These are phyloP conservation scores for Acanthosepion pharaonis DNA, from an alignment of 2,888 invertebrate genomes.

Conservation along the genomic window DNA sequence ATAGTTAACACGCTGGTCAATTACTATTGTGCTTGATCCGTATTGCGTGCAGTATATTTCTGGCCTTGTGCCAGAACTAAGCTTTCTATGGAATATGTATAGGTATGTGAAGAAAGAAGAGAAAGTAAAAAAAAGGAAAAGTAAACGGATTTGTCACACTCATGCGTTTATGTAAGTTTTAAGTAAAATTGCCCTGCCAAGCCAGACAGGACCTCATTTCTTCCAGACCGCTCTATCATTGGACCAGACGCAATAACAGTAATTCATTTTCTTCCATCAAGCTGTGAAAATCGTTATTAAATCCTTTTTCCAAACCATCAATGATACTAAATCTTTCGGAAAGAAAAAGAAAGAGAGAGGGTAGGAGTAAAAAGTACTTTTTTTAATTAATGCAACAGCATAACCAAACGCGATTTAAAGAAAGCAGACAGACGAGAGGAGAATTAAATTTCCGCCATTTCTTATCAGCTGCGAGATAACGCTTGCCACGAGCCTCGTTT, in stretches of 20 bases:
- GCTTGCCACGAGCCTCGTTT: neutral
- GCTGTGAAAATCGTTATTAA: slow-evolving; percentile 15
- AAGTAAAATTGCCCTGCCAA: neutral
- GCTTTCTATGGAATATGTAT: too few species aligned
- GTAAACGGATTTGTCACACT: too few species aligned
- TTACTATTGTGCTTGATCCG: too few species aligned
- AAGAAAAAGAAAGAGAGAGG: neutral
- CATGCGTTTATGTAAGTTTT: neutral
- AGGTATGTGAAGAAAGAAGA: too few species aligned
- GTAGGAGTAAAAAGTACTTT: neutral
- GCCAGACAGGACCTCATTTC: too few species aligned
- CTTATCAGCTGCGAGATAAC: neutral
- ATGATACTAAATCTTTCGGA: neutral
- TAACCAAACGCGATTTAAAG: neutral
- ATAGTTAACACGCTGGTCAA: too few species aligned
- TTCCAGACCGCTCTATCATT: neutral
- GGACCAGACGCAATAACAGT: neutral
- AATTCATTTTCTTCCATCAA: slow-evolving; percentile 37
- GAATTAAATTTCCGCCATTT: neutral
- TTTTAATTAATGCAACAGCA: neutral
- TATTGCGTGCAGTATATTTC: too few species aligned
- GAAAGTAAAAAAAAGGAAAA: too few species aligned
- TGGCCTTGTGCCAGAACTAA: too few species aligned
- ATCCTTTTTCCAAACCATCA: neutral
- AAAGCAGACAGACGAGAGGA: neutral